Evolutionary conservation across 2,113 vertebrate genomes (phyloP).

Genomic region (Peromyscus californicus): DNA sequence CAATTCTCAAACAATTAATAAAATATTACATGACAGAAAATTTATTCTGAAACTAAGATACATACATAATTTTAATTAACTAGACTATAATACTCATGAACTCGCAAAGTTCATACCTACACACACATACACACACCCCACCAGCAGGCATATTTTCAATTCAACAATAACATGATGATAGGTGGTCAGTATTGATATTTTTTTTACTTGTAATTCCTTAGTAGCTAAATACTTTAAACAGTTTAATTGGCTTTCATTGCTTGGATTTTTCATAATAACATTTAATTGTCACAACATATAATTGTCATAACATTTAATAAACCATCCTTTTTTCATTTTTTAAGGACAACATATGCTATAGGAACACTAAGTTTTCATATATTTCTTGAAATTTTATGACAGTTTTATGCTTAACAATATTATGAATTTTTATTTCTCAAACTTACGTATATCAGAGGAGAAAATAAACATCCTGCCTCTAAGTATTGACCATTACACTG

Average conservation of each 20-base stretch:
- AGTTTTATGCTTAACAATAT: not conserved
- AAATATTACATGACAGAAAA: conserved; percentile 15
- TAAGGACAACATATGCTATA: not conserved
- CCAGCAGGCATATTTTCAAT: conserved; percentile 27
- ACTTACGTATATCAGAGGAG: not conserved
- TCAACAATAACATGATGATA: conserved; percentile 17
- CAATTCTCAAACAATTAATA: conserved; percentile 44
- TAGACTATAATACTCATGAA: conserved; percentile 30
- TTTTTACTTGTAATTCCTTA: conserved; percentile 58
- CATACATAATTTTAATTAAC: conserved; percentile 30
- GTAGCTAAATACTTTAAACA: not conserved
- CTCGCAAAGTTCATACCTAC: not conserved
- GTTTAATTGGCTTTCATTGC: conserved; percentile 30
- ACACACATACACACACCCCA: not conserved
- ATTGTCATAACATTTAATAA: conserved; percentile 41
- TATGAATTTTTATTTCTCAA: conserved; percentile 4
- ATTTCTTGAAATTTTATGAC: not conserved
- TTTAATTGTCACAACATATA: not conserved
- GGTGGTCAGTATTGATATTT: conserved; percentile 5
- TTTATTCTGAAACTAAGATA: not conserved
- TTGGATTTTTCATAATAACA: conserved; percentile 27
- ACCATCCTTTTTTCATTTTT: conserved; percentile 46
- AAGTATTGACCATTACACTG: not conserved
- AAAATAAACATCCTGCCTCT: not conserved
- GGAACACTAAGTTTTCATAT: conserved; percentile 28